phyloP scores from a whole-genome alignment of 2,888 invertebrate genomes.

The Cyrtodaria siliqua region DNA sequence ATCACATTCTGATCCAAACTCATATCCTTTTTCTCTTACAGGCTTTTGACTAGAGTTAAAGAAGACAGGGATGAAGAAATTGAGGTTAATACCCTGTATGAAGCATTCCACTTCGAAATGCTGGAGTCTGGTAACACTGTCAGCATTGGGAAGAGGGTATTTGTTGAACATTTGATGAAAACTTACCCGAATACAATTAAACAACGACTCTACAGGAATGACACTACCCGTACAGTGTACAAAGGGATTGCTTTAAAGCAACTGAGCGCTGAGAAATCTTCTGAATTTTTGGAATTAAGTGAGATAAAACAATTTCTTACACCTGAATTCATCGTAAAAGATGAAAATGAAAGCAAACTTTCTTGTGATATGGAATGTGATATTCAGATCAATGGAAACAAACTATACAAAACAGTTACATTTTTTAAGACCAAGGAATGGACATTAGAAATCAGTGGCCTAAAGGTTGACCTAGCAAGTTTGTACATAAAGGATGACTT shows the following conservation, averaged over 20 bases:
- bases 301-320: constrained; percentile 8
- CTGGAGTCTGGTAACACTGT: constrained; percentile 8
- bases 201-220: constrained; percentile 8
- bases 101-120: constrained; percentile 31
- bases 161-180: constrained; percentile 14
- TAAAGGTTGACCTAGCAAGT: constrained; percentile 12
- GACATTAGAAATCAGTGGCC: constrained; percentile 11
- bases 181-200: constrained; percentile 14
- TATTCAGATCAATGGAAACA: constrained; percentile 6
- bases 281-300: constrained; percentile 5
- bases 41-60: constrained; percentile 23
- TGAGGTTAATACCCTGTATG: too few species aligned
- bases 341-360: constrained; percentile 15
- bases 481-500: constrained; percentile 16
- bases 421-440: constrained; percentile 12
- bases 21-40: constrained; percentile 16
- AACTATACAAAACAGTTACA: constrained; percentile 13
- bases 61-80: constrained; percentile 17
- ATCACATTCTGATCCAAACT: too few species aligned
- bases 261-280: neutral
- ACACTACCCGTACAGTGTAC: constrained; percentile 20
- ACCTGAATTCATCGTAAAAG: constrained; percentile 14
- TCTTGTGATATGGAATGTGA: constrained; percentile 13
- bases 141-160: constrained; percentile 2
- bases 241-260: constrained; percentile 27